phyloP scores from a whole-genome alignment of 2,113 vertebrate species.

The Aegotheles bennettii region DNA sequence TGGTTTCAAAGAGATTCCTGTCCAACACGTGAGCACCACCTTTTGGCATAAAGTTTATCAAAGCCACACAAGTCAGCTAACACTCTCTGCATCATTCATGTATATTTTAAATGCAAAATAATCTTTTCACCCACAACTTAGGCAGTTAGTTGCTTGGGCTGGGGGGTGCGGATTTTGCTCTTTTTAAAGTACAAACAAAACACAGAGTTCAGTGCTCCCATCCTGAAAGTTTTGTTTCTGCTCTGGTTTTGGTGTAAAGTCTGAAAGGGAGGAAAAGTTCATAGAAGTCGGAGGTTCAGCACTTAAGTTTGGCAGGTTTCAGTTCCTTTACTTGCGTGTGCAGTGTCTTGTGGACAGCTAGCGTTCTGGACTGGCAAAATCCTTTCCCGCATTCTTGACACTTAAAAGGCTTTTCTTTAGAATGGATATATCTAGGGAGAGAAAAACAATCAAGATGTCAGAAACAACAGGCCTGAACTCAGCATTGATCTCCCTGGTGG shows the following conservation, averaged over 20 bases:
- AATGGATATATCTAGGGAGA: slow-evolving; percentile 92
- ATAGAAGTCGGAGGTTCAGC: slow-evolving; percentile 56
- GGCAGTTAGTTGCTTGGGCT: background rate
- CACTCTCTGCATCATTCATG: background rate
- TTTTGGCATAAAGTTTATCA: slow-evolving; percentile 77
- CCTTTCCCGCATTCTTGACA: slow-evolving; percentile 99
- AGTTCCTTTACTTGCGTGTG: slow-evolving; percentile 99
- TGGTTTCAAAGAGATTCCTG: slow-evolving; percentile 44
- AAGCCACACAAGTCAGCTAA: slow-evolving; percentile 55
- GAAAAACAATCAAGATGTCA: slow-evolving; percentile 31
- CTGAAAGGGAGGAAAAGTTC: slow-evolving; percentile 26
- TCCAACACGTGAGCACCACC: slow-evolving; percentile 75
- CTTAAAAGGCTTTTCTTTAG: slow-evolving; percentile 99
- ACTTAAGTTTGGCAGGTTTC: slow-evolving; percentile 94
- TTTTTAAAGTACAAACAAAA: slow-evolving; percentile 32
- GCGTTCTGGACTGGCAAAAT: slow-evolving; percentile 98
- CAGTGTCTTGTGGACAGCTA: slow-evolving; percentile 99
- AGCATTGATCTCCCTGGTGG: background rate
- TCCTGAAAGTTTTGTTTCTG: slow-evolving; percentile 46
- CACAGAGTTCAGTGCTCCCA: slow-evolving; percentile 33
- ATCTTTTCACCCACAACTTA: background rate
- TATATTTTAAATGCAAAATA: slow-evolving; percentile 6
- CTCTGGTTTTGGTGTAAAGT: slow-evolving; percentile 29
- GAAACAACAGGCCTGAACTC: background rate
- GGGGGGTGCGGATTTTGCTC: background rate